Base-by-base conservation (phyloP, 2,113 vertebrate species). In the Gymnocephalus cernua region DNA sequence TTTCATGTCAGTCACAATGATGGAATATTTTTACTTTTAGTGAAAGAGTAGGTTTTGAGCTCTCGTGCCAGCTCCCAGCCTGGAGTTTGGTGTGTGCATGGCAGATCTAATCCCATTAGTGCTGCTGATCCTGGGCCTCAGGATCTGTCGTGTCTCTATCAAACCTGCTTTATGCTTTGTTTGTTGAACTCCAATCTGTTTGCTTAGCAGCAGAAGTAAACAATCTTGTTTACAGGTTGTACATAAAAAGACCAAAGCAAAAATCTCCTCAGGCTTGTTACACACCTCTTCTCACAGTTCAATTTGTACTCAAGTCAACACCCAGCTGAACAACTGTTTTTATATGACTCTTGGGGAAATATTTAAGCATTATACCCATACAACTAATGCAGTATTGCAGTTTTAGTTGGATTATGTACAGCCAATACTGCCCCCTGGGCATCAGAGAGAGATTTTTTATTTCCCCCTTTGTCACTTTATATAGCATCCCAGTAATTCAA, bases 31-130 rank as follows among this genome's bases (percentile, higher is more conserved):
- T 79, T 19, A 56, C 29, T 82, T 27, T 41, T 4, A 64, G 66
- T 51, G 44, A 76, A 79, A 76, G 79, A 48, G 29, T 50, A 2
- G n/a, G n/a, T 61, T 10, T 25, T 29, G 15, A 70, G 57, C 19
- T 18, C 59, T 7, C 71, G 1, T 50, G 16, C 56, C 27, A 6
- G 70, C 59, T 66, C 57, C 23, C 38, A 54, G 47, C 47, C 32
- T 64, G 51, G 53, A 81, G 72, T 83, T 74, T 66, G 68, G 74
- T 70, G 74, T 71, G 81, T 74, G 71, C 69, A 53, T 68, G 54
- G 65, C 73, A 82, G 45, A 68, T 84, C 75, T 90, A 90, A 91
- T 91, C 86, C 83, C 86, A 59, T 91, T 86, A 90, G 82, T 75
- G 65, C 71, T 76, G 83, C 84, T 84, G 84, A 86, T 83, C 58